Conservation (phyloP, 2,113 vertebrate genomes). For the Pogona vitticeps region DNA sequence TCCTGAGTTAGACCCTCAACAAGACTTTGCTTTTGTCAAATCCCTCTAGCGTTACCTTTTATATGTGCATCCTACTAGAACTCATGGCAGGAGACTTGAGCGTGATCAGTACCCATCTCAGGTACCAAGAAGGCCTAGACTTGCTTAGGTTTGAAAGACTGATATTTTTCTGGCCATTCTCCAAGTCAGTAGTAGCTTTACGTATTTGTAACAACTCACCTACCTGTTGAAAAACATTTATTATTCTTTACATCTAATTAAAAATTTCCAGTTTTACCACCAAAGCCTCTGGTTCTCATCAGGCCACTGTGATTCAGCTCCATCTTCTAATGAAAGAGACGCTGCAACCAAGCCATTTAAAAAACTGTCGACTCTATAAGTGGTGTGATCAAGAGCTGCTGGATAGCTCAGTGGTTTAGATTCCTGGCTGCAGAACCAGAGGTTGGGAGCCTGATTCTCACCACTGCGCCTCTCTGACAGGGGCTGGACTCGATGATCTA, state of each 20-base stretch:
- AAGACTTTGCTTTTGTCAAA: background rate
- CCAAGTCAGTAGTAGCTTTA: background rate
- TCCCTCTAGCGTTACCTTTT: background rate
- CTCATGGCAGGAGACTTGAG: background rate
- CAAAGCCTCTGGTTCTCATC: background rate
- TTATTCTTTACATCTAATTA: background rate
- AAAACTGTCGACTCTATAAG: background rate
- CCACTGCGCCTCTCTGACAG: too few species aligned
- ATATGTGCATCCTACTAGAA: background rate
- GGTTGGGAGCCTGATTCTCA: too few species aligned
- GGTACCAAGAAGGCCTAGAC: background rate
- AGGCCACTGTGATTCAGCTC: background rate
- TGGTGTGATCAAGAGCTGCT: too few species aligned
- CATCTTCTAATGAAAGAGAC: background rate
- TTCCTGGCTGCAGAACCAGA: too few species aligned
- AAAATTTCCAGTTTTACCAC: background rate
- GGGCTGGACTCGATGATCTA: too few species aligned
- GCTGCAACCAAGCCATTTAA: background rate
- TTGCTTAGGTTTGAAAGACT: background rate
- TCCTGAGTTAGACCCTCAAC: background rate
- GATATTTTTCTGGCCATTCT: too few species aligned
- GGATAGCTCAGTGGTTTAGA: too few species aligned
- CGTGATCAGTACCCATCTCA: too few species aligned
- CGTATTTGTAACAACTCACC: background rate
- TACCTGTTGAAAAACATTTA: background rate